Conservation (phyloP, 1,140 invertebrate genomes). For the Phymorhynchus buccinoides region DNA sequence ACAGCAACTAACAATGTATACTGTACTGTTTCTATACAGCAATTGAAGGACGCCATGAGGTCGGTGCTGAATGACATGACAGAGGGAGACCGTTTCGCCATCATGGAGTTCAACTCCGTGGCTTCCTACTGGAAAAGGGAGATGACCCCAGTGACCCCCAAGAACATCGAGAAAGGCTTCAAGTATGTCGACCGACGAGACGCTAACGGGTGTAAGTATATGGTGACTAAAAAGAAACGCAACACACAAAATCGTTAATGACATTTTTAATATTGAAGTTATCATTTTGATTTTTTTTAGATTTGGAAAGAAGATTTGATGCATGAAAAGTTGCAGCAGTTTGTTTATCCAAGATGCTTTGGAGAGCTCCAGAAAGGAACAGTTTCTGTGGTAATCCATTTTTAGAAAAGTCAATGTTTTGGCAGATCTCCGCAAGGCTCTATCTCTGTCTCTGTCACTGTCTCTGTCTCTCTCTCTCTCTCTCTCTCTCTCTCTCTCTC, state of each 20-base stretch:
- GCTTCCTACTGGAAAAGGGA: background rate
- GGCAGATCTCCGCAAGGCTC: background rate
- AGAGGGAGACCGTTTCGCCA: conserved; percentile 79
- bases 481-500: background rate
- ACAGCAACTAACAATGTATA: no score
- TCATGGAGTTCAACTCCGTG: conserved; percentile 75
- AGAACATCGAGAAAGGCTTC: background rate
- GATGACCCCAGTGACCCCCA: background rate
- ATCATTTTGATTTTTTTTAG: background rate
- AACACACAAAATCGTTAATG: no score
- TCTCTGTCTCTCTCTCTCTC: no score
- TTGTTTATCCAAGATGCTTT: background rate
- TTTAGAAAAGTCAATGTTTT: background rate
- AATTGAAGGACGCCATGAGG: conserved; percentile 80
- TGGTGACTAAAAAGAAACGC: background rate
- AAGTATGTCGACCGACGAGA: background rate
- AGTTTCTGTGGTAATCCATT: background rate
- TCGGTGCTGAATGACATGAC: conserved; percentile 79
- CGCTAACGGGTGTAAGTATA: background rate
- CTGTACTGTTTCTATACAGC: conserved; percentile 71
- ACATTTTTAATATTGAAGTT: no score
- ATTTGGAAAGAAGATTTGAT: background rate
- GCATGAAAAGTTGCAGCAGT: background rate
- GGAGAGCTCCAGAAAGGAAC: background rate
- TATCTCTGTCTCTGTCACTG: background rate